Conservation (phyloP, 2,888 invertebrate genomes). For the Pharmacophagus antenor region DNA sequence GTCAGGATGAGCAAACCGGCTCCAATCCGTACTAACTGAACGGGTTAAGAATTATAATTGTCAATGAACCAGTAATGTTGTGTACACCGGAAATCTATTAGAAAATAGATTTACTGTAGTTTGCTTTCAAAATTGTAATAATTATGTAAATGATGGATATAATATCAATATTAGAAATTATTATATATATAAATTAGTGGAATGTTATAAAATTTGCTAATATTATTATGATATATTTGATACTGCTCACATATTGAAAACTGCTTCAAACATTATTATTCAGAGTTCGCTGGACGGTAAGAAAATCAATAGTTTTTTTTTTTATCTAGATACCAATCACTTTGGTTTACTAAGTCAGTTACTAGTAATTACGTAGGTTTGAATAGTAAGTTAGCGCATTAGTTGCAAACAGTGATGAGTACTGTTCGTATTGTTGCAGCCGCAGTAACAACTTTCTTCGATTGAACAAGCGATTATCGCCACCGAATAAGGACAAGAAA, state of each 20-base stretch:
- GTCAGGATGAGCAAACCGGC: constrained; percentile 49
- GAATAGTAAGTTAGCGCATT: background rate
- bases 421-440: constrained; percentile 3
- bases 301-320: too few relatives aligned
- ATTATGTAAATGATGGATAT: too few relatives aligned
- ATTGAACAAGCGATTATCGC: constrained; percentile 17
- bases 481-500: constrained; percentile 25
- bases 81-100: constrained; percentile 1
- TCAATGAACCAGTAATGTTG: background rate
- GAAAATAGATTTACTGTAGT: too few relatives aligned
- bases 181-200: too few relatives aligned
- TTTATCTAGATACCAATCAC: too few relatives aligned
- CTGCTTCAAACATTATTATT: too few relatives aligned
- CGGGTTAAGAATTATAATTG: constrained; percentile 31
- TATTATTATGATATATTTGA: background rate
- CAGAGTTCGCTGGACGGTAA: too few relatives aligned
- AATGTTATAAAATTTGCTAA: background rate
- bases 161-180: too few relatives aligned
- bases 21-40: constrained; percentile 23
- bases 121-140: too few relatives aligned
- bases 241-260: too few relatives aligned
- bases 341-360: too few relatives aligned
- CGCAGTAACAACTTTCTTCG: constrained; percentile 15
- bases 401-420: background rate
- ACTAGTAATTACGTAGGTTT: background rate